These are phyloP conservation scores for Lipophrys pholis DNA, from an alignment of 2,113 vertebrate genomes.

Conservation along the genomic window DNA sequence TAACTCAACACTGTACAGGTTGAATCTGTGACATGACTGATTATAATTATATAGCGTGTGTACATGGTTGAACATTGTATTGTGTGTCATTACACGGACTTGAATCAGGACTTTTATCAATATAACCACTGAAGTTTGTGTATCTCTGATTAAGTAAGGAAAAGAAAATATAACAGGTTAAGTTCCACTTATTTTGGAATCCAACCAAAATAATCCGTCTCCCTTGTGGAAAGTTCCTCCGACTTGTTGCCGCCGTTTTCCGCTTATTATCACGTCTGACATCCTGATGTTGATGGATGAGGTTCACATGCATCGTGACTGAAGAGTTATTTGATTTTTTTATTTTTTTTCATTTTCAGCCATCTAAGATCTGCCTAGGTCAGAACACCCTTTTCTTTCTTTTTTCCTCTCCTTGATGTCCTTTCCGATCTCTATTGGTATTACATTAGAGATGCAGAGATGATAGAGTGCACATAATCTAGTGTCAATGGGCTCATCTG, in stretches of 20 bases:
- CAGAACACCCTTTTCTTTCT: not conserved
- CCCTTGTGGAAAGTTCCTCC: not conserved
- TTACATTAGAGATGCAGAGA: conserved; percentile 41
- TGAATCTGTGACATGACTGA: no score
- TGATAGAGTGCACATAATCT: conserved; percentile 25
- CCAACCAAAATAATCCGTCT: not conserved
- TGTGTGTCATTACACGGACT: no score
- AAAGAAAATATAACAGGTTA: no score
- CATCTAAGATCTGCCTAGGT: conserved; percentile 26
- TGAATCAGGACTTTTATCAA: no score
- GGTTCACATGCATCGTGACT: conserved; percentile 38
- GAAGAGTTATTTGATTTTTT: conserved; percentile 15
- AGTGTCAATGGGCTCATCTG: conserved; percentile 16
- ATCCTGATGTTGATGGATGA: conserved; percentile 49
- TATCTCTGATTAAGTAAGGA: no score
- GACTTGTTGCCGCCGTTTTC: conserved; percentile 25
- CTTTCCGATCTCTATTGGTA: conserved; percentile 15
- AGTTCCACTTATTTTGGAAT: not conserved
- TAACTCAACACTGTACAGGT: no score
- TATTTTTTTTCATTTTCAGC: conserved; percentile 15
- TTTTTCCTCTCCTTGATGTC: no score
- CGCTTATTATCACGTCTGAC: conserved; percentile 16
- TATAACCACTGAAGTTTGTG: no score
- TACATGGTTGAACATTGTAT: no score
- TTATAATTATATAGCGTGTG: no score